Evolutionary conservation across 37 sponge, comb jelly and placozoan species (phyloP).

Genomic region (Halichondria panicea): DNA sequence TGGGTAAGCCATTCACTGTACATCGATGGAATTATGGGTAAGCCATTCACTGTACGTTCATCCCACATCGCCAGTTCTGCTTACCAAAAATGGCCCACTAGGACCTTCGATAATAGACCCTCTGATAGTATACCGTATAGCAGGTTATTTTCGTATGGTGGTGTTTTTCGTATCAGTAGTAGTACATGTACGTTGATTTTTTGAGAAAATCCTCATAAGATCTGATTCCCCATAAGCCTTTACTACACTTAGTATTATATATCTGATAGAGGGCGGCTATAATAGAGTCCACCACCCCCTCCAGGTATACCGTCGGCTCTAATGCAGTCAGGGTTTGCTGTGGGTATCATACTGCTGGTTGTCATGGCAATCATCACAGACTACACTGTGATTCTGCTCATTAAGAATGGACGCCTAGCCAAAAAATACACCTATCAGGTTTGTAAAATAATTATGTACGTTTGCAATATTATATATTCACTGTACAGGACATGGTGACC

Average conservation of each 20-base stretch:
- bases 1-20: neutral
- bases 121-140: too few relatives aligned
- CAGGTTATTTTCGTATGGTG: too few relatives aligned
- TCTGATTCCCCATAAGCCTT: too few relatives aligned
- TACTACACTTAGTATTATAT: too few relatives aligned
- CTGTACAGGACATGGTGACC: conserved; percentile 54
- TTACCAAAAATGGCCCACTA: conserved; percentile 91
- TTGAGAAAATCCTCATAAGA: too few relatives aligned
- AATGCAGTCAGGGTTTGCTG: conserved; percentile 45
- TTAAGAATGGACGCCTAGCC: conserved; percentile 37
- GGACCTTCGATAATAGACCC: too few relatives aligned
- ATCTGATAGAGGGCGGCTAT: neutral
- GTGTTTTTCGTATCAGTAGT: too few relatives aligned
- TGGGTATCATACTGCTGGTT: conserved; percentile 44
- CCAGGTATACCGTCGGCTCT: conserved; percentile 58
- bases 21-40: neutral
- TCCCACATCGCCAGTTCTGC: conserved; percentile 75
- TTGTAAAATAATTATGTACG: neutral
- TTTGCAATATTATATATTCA: neutral
- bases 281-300: neutral
- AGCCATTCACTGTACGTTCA: neutral
- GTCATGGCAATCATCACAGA: conserved; percentile 55
- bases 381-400: conserved; percentile 52
- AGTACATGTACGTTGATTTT: too few relatives aligned
- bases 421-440: conserved; percentile 51